Conservation (phyloP, 2,888 invertebrate species). For the Athalia cordata region DNA sequence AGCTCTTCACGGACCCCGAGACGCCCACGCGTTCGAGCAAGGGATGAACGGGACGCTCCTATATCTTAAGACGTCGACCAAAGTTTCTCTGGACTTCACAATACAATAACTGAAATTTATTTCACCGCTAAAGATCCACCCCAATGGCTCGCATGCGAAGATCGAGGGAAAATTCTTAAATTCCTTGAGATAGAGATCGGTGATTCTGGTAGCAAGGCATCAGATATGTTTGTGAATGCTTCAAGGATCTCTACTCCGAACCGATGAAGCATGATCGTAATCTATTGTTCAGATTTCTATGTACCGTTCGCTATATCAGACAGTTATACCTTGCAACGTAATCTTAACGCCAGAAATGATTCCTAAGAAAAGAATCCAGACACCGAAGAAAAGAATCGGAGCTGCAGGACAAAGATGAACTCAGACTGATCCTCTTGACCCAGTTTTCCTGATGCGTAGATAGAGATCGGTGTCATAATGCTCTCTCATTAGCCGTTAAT, state of each 20-base stretch:
- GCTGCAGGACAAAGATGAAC: no score
- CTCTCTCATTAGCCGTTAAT: no score
- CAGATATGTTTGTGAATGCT: neutral
- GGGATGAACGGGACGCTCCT: conserved; percentile 38
- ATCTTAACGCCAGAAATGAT: neutral
- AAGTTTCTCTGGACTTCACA: neutral
- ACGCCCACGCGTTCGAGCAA: conserved; percentile 57
- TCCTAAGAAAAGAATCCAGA: neutral
- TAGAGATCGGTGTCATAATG: no score
- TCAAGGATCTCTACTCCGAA: conserved; percentile 14
- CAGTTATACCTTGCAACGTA: conserved; percentile 1
- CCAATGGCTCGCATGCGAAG: no score
- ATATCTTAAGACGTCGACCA: conserved; percentile 13
- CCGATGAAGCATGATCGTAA: conserved; percentile 19
- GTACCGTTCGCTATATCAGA: neutral
- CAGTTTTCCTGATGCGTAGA: no score
- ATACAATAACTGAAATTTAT: conserved; percentile 16
- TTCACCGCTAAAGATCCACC: neutral
- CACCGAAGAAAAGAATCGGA: no score
- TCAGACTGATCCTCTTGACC: no score
- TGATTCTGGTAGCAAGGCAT: neutral
- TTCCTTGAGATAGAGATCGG: neutral
- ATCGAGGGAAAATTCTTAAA: no score
- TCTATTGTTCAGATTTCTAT: conserved; percentile 1
- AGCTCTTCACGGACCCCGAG: conserved; percentile 27